Evolutionary conservation across 2,888 invertebrate genomes (phyloP).

Genomic region (Noctua comes): DNA sequence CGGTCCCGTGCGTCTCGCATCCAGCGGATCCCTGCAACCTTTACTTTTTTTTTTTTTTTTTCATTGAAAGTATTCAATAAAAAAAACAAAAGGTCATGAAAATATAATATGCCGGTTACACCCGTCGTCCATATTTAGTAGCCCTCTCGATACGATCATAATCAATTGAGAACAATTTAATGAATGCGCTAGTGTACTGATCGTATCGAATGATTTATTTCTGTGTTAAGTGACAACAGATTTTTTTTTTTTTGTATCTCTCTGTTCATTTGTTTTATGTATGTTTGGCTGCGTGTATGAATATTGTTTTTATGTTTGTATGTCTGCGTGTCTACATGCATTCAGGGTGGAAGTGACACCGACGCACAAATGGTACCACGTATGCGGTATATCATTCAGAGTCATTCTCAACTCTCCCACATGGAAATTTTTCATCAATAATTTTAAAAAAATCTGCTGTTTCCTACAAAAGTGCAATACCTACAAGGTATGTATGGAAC

Average conservation of each 20-base stretch:
- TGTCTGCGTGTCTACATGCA: no score
- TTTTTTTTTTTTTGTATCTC: not conserved
- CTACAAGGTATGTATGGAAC: no score
- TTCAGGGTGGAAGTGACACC: no score
- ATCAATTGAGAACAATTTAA: constrained; percentile 39
- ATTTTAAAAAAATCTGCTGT: no score
- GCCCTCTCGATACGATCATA: constrained; percentile 14
- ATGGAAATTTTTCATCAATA: no score
- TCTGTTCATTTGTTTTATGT: not conserved
- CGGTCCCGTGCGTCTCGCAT: no score
- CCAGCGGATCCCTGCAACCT: no score
- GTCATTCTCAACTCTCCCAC: no score
- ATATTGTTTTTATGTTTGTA: not conserved
- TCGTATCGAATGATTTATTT: constrained; percentile 33
- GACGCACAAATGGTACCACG: no score
- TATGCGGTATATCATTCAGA: no score
- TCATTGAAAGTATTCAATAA: not conserved
- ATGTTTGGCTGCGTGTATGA: not conserved
- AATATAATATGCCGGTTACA: not conserved
- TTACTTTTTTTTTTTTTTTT: no score
- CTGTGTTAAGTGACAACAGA: constrained; percentile 8
- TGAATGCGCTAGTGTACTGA: constrained; percentile 9
- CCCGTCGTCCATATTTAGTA: not conserved
- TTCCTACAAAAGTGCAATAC: no score
- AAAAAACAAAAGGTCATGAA: not conserved